Evolutionary conservation across 2,888 invertebrate species (phyloP).

Genomic region (Aleiodes testaceus): DNA sequence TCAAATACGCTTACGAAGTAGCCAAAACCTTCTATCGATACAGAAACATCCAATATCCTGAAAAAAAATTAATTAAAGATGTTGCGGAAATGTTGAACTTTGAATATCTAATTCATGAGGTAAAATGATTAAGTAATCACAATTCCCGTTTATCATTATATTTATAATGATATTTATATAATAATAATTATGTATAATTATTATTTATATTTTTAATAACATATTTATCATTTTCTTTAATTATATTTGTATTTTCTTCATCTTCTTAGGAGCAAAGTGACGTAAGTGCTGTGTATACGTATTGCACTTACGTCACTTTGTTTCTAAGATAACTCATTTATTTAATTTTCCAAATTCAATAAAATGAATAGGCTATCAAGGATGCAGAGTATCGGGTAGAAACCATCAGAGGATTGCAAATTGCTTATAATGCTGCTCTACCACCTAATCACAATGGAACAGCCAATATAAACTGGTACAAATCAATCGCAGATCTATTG

Average conservation of each 20-base stretch:
- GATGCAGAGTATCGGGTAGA: not conserved
- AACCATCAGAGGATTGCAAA: conserved; percentile 8
- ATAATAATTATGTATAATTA: too few relatives aligned
- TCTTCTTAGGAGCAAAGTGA: not conserved
- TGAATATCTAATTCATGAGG: conserved; percentile 14
- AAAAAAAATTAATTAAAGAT: conserved; percentile 30
- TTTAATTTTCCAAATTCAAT: not conserved
- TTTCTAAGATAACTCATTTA: too few relatives aligned
- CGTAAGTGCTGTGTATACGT: not conserved
- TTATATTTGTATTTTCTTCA: too few relatives aligned
- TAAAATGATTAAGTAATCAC: not conserved
- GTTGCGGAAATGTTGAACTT: conserved; percentile 34
- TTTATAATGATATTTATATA: too few relatives aligned
- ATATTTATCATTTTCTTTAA: too few relatives aligned
- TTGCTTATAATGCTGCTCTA: not conserved
- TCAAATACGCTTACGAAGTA: conserved; percentile 27
- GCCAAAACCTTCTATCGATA: conserved; percentile 29
- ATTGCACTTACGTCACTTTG: too few relatives aligned
- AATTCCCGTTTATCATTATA: too few relatives aligned
- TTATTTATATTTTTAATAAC: too few relatives aligned
- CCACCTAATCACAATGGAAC: not conserved
- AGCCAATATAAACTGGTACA: conserved; percentile 21
- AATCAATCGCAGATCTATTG: conserved; percentile 15
- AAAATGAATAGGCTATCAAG: not conserved
- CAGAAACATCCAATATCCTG: conserved; percentile 13